Base-by-base conservation (phyloP, 2,113 vertebrate genomes). In the Pithys albifrons region DNA sequence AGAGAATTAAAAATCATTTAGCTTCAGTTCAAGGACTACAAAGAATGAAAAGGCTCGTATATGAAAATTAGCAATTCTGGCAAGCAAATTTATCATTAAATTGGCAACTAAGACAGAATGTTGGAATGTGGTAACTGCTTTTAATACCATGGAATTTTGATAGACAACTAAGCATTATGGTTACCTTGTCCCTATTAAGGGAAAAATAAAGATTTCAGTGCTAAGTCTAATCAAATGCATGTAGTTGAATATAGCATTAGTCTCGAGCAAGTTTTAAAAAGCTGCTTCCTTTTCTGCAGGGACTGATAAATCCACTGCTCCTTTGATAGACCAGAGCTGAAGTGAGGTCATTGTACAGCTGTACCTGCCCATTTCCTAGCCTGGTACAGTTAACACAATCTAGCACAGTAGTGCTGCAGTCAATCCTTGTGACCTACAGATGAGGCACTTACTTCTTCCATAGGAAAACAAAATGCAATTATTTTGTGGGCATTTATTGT, bases 131-230 rank as follows among this genome's bases (percentile, higher is more conserved):
- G 7, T 23, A 72, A 67, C 17, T 31, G 7, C 35, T 70, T 2
- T 25, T 66, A 74, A 57, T 33, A 41, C 7, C 29, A 59, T 8
- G 16, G 31, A 85, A 52, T 84, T 84, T 78, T 81, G 74, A n/a
- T 11, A 65, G 19, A 61, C 23, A 80, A 18, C 23, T 64, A 87
- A 70, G 29, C 20, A 71, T 24, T 62, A 70, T 0, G 0, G 19
- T 19, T 58, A 45, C 5, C 3, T 45, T 0, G 0, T 3, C 28
- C 19, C 7, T 7, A 19, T 6, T 51, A 71, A 62, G 2, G 10
- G 19, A 67, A 85, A 67, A 65, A 35, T 12, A 46, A 2, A 62
- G 39, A 23, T 22, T 69, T 41, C 48, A 65, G 19, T 16, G 31
- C 2, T 39, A 75, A 45, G 31, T 58, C 28, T 67, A 43, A 48